phyloP scores from a whole-genome alignment of 2,113 vertebrate species.

The Beaufortia kweichowensis region DNA sequence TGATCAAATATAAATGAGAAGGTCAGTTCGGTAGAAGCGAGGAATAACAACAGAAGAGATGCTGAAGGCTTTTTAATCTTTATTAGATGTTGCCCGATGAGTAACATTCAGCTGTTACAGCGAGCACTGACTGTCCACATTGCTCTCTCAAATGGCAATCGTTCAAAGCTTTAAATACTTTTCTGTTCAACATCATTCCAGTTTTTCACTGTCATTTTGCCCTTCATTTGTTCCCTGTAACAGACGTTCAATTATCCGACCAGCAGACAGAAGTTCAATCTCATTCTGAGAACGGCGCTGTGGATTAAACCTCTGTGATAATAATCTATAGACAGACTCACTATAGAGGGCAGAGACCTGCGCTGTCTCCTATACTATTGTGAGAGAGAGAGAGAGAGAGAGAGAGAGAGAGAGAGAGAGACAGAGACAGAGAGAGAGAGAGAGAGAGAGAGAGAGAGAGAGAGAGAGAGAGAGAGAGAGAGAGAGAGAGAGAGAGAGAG shows the following conservation, averaged over 20 bases:
- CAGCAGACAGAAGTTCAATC: constrained; percentile 41
- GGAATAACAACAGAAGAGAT: no score
- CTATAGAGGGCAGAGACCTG: constrained; percentile 8
- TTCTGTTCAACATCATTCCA: background rate
- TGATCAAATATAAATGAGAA: no score
- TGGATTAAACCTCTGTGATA: constrained; percentile 42
- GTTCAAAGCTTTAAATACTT: background rate
- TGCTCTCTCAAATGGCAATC: background rate
- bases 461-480: background rate
- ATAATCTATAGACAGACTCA: constrained; percentile 38
- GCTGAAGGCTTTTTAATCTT: no score
- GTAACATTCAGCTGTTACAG: no score
- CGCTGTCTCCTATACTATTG: background rate
- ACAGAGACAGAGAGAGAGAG: background rate
- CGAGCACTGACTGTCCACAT: no score
- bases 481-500: no score
- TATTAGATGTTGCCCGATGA: no score
- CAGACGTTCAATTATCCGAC: constrained; percentile 40
- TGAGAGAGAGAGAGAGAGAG: background rate
- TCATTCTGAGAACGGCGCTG: constrained; percentile 40
- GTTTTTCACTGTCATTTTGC: background rate
- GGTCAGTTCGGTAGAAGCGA: no score
- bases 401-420: background rate
- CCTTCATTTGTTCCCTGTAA: constrained; percentile 1
- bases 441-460: background rate